A percentile compares a stretch with the other conserved stretches of the same genome.
Conservation (phyloP, 2,113 vertebrate genomes). For the Leptosomus discolor region DNA sequence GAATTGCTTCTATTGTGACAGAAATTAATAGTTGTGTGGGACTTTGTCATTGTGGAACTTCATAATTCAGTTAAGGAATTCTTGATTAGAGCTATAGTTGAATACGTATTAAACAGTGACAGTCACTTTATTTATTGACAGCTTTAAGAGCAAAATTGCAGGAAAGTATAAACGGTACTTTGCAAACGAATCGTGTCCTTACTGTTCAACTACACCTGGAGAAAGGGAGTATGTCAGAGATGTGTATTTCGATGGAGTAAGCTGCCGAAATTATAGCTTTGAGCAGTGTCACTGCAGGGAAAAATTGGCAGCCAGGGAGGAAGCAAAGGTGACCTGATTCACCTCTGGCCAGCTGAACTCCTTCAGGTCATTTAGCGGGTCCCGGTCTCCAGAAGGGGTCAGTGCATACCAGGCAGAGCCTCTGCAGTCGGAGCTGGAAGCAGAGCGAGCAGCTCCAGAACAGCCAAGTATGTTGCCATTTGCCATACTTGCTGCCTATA, state of each 20-base stretch:
- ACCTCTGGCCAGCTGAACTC: not conserved
- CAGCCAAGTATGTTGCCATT: not conserved
- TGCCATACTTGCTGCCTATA: not conserved
- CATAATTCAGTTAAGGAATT: not conserved
- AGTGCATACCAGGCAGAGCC: not conserved
- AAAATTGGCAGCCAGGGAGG: not conserved
- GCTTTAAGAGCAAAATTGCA: slow-evolving; percentile 8
- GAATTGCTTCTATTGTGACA: not conserved
- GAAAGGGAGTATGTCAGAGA: not conserved
- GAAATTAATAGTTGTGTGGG: not conserved
- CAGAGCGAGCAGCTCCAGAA: not conserved
- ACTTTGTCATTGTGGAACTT: not conserved
- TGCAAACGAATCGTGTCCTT: not conserved
- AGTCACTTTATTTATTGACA: not conserved
- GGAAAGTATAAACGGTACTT: not conserved
- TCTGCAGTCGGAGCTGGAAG: not conserved
- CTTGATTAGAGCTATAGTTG: not conserved
- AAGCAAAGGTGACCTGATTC: not conserved
- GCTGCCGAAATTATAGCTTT: slow-evolving; percentile 3
- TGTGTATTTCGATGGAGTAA: not conserved
- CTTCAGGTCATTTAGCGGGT: not conserved
- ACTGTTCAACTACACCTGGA: not conserved
- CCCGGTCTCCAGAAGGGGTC: not conserved
- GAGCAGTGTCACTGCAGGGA: not conserved
- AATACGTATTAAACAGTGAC: not conserved